Percentiles rank a stretch among this genome's conserved stretches.
phyloP scores from a whole-genome alignment of 2,888 invertebrate genomes.

The Hipparchia sbordonii region DNA sequence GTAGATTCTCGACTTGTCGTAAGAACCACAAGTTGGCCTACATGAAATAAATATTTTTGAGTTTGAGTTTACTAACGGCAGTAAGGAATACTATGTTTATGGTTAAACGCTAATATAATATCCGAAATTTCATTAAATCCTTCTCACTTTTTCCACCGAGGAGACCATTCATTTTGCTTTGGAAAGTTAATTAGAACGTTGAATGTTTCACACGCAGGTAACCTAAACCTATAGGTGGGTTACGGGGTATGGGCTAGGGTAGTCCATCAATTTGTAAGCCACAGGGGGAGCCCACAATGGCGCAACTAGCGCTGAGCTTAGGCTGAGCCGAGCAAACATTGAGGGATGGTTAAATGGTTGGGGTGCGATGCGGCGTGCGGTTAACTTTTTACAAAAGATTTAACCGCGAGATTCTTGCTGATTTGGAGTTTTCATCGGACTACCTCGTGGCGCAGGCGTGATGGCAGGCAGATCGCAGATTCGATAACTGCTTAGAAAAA shows the following conservation, averaged over 20 bases:
- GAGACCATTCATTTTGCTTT: neutral
- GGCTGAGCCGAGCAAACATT: slow-evolving; percentile 32
- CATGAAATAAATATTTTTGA: too few species aligned
- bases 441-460: neutral
- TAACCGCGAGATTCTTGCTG: slow-evolving; percentile 9
- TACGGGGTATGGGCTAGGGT: slow-evolving; percentile 4
- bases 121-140: neutral
- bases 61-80: too few species aligned
- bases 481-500: neutral
- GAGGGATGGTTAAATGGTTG: slow-evolving; percentile 29
- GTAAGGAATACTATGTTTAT: too few species aligned
- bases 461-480: neutral
- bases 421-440: neutral
- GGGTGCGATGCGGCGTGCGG: slow-evolving; percentile 28
- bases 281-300: slow-evolving; percentile 25
- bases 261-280: slow-evolving; percentile 31
- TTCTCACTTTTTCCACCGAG: neutral
- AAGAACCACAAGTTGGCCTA: too few species aligned
- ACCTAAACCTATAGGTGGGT: neutral
- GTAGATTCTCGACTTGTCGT: too few species aligned
- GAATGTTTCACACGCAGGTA: neutral
- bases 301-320: slow-evolving; percentile 24
- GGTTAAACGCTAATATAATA: too few species aligned
- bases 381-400: slow-evolving; percentile 15
- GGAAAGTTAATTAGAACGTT: slow-evolving; percentile 3